Conservation (phyloP, 2,888 invertebrate species). For the Zygogramma bicolorata region DNA sequence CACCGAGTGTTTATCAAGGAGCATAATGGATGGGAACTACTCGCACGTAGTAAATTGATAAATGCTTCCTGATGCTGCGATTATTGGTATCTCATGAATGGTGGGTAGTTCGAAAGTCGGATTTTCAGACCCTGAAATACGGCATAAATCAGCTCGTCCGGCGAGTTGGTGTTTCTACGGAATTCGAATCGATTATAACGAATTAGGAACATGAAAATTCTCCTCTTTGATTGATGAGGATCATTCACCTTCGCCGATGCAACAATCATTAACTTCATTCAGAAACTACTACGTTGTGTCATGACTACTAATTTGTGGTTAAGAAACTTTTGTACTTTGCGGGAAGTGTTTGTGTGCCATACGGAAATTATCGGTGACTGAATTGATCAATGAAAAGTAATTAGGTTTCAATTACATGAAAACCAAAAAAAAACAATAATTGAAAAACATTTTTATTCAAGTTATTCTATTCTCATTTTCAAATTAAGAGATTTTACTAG, state of each 20-base stretch:
- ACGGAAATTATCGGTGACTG: too few relatives aligned
- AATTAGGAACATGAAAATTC: slow-evolving; percentile 5
- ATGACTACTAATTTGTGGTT: not conserved
- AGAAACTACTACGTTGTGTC: slow-evolving; percentile 2
- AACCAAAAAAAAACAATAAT: too few relatives aligned
- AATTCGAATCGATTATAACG: slow-evolving; percentile 1
- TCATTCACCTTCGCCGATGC: not conserved
- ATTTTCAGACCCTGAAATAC: slow-evolving; percentile 9
- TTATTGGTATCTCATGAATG: slow-evolving; percentile 13
- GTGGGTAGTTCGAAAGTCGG: slow-evolving; percentile 1
- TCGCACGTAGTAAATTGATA: slow-evolving; percentile 18
- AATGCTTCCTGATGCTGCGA: slow-evolving; percentile 20
- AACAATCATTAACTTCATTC: not conserved
- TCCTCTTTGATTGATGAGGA: slow-evolving; percentile 3
- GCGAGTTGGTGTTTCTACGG: not conserved
- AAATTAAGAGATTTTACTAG: too few relatives aligned
- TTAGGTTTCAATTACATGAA: too few relatives aligned
- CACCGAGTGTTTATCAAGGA: slow-evolving; percentile 11
- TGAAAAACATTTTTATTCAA: too few relatives aligned
- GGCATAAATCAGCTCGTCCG: not conserved
- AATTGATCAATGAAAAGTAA: too few relatives aligned
- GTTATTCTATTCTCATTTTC: too few relatives aligned
- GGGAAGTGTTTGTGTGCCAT: too few relatives aligned
- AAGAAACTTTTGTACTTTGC: too few relatives aligned
- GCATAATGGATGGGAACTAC: slow-evolving; percentile 22